phyloP scores from a whole-genome alignment of 2,888 invertebrate genomes.

The Drosophila eohydei region DNA sequence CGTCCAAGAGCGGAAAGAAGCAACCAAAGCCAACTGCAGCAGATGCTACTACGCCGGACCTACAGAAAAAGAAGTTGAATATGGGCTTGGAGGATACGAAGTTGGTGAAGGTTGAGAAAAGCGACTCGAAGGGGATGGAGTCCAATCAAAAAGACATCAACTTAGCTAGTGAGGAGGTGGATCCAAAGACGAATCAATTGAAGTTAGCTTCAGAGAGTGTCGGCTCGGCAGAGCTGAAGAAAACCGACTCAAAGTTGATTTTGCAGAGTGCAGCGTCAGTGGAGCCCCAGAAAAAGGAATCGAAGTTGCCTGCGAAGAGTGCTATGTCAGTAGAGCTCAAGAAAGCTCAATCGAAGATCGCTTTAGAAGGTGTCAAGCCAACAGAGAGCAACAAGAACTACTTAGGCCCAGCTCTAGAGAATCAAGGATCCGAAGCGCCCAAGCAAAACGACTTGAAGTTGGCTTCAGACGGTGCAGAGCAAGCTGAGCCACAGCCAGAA shows the following conservation, averaged over 20 bases:
- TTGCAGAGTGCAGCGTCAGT: background rate
- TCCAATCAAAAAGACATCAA: background rate
- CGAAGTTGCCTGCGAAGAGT: background rate
- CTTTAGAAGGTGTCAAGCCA: background rate
- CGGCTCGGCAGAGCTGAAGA: too few relatives aligned
- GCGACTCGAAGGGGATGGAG: background rate
- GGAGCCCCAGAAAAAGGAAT: background rate
- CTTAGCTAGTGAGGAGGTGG: background rate
- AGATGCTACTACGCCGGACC: background rate
- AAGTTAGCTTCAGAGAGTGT: accelerated
- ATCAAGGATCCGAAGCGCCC: too few relatives aligned
- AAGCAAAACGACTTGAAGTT: background rate
- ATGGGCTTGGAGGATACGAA: background rate
- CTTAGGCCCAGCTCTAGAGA: background rate
- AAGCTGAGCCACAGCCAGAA: background rate
- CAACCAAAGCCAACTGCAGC: too few relatives aligned
- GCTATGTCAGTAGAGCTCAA: background rate
- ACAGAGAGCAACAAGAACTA: too few relatives aligned
- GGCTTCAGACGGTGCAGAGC: too few relatives aligned
- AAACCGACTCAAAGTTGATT: background rate
- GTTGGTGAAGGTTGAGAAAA: background rate
- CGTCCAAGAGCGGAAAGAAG: background rate
- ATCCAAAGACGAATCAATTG: background rate
- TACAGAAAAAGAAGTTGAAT: too few relatives aligned
- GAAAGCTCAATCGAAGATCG: background rate